Conservation (phyloP, 2,113 vertebrate genomes). For the Pelecanus crispus region DNA sequence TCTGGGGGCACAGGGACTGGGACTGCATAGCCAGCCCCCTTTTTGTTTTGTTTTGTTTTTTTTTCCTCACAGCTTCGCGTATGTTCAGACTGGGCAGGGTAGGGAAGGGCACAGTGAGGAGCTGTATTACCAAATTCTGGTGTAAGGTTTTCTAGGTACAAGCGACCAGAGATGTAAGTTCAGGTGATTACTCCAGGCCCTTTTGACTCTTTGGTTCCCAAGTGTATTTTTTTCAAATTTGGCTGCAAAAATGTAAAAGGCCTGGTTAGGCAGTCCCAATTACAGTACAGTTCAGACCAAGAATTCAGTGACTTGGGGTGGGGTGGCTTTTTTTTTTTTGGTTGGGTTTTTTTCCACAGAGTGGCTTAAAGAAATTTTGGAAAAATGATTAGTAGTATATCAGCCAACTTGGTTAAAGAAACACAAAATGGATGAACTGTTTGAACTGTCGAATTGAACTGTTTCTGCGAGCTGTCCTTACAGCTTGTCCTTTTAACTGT, state of each 20-base stretch:
- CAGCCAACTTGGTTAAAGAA: neutral
- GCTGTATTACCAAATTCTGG: neutral
- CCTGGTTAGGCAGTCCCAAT: neutral
- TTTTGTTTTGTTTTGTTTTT: neutral
- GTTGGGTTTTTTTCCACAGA: fast-evolving
- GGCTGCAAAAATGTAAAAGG: neutral
- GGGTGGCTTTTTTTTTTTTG: neutral
- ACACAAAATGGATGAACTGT: neutral
- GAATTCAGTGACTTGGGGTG: neutral
- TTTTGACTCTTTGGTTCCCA: neutral
- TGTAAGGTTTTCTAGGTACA: neutral
- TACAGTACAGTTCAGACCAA: neutral
- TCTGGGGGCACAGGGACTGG: neutral
- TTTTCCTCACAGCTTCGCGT: neutral
- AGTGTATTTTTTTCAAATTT: neutral
- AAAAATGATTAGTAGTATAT: neutral
- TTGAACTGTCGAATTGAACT: neutral
- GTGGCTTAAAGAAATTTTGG: neutral
- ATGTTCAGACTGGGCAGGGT: neutral
- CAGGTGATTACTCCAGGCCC: neutral
- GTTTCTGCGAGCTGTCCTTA: neutral
- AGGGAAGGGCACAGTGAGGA: neutral
- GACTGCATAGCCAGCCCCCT: neutral
- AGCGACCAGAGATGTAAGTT: neutral
- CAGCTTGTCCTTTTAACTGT: neutral